Percentiles rank a stretch among this genome's conserved stretches.
Conservation (phyloP, 2,797 vertebrate genomes). For the Mus caroli region DNA sequence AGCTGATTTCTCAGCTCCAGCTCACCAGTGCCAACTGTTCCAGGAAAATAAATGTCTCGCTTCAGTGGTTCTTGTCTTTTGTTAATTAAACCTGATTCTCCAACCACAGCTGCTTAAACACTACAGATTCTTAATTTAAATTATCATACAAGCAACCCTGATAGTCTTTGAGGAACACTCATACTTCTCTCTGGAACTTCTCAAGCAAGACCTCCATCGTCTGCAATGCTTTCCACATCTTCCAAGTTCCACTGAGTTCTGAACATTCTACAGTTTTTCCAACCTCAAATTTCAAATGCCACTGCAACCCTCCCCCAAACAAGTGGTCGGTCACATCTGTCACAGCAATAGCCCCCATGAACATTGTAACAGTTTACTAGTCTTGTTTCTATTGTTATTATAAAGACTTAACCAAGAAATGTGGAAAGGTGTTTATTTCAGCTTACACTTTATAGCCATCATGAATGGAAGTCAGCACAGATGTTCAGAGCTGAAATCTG, state of each 20-base stretch:
- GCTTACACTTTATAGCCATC: neutral
- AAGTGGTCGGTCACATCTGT: neutral
- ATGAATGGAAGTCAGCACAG: neutral
- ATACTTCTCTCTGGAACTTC: neutral
- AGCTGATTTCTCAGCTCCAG: neutral
- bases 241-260: neutral
- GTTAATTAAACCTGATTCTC: neutral
- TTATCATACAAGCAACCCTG: neutral
- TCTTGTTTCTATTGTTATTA: neutral
- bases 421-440: neutral
- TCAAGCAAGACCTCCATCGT: neutral
- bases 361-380: neutral
- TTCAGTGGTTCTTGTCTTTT: neutral
- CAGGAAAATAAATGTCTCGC: neutral
- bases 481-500: neutral
- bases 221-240: neutral
- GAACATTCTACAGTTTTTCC: neutral
- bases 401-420: neutral
- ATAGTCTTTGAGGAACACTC: neutral
- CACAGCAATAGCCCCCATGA: neutral
- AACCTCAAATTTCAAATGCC: neutral
- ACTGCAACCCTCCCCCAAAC: neutral
- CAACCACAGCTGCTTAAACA: neutral
- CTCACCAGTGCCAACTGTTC: neutral
- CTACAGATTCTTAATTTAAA: neutral